Evolutionary conservation across 2,113 vertebrate species (phyloP), one percentile per base, ranked within the genome.

Genomic region (Noturus placidus): DNA sequence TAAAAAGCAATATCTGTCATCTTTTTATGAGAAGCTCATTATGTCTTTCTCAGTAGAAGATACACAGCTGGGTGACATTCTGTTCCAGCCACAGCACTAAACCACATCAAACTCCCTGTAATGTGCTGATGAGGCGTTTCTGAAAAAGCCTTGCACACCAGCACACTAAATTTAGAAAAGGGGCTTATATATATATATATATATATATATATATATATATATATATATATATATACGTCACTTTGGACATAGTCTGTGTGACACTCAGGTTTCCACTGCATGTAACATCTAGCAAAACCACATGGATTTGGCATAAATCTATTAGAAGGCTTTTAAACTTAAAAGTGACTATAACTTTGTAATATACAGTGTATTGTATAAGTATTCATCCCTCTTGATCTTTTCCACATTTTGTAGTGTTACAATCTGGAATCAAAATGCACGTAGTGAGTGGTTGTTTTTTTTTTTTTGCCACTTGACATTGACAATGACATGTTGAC

Each of bases 121-220:
- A 27, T 27, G 80, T 87, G 87, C 88, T 89, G 69, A 88, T 67
- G 25, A 88, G 72, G 85, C 79, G 69, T 52, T 88, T 84, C 79
- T 89, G 35, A 76, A 82, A 88, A 79, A 80, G 61, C 38, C 59
- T 87, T 88, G 70, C 85, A 86, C 88, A 52, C 42, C 74, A 50
- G 65, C 86, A 87, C 88, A 56, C 76, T 50, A 79, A 17, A 30
- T 50, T 42, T 63, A 63, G 15, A 79, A 61, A 87, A 90, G 83
- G 10, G 42, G 1, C 7, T 70, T 35, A 88, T 90, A n/a, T 79
- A 61, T 46, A 76, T 13, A 0, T 78, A n/a, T 11, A 2, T 79
- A n/a, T 79, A 61, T 46, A 76, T 13, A 0, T 78, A n/a, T 11
- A 2, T 79, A n/a, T 79, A 61, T 46, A 76, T 13, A 0, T 78